A percentile compares a stretch with the other conserved stretches of the same genome.
phyloP scores from a whole-genome alignment of 2,888 invertebrate genomes.

The Hirudinaria manillensis region DNA sequence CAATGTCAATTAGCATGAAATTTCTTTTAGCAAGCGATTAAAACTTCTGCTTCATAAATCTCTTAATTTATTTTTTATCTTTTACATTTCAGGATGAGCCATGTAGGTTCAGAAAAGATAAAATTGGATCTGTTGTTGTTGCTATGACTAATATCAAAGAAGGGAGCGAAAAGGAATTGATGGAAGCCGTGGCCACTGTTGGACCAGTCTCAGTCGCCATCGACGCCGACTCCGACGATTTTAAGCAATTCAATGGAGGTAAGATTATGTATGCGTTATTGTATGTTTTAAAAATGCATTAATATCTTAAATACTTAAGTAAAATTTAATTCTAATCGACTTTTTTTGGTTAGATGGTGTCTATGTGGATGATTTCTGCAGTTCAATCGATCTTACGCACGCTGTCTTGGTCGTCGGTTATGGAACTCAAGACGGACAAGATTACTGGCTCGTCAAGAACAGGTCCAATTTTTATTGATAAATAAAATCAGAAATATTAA shows the following conservation, averaged over 20 bases:
- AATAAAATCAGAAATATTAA: no score
- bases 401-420: conserved; percentile 27
- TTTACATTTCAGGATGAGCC: conserved; percentile 49
- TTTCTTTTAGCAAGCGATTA: background rate
- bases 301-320: no score
- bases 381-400: background rate
- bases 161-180: conserved; percentile 69
- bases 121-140: conserved; percentile 67
- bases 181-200: conserved; percentile 71
- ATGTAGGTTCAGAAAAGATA: conserved; percentile 58
- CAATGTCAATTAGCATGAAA: background rate
- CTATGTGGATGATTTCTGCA: no score
- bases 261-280: background rate
- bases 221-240: conserved; percentile 64
- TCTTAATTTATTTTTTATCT: conserved; percentile 39
- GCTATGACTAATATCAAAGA: conserved; percentile 72
- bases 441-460: conserved; percentile 2
- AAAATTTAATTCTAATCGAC: no score
- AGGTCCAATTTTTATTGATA: background rate
- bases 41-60: background rate
- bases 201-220: conserved; percentile 83
- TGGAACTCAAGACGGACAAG: conserved; percentile 13
- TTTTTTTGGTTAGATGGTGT: no score
- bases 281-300: no score
- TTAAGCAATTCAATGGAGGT: conserved; percentile 39